Evolutionary conservation across 1,140 invertebrate genomes (phyloP).

Genomic region (Anoplolepis gracilipes): DNA sequence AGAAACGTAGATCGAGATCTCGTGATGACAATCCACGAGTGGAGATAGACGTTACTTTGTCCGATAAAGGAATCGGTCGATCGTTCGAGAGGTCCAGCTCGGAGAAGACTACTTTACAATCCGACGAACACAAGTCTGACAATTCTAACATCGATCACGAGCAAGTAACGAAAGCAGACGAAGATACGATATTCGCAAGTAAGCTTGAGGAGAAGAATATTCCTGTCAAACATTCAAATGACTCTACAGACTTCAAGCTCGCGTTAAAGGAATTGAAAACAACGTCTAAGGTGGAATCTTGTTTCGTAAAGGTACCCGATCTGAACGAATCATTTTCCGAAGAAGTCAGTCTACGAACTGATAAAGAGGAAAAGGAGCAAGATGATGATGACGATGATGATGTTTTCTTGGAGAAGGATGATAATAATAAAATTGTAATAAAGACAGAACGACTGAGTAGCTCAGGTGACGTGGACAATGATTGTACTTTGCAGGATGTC

Average conservation of each 20-base stretch:
- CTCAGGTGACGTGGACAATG: constrained; percentile 17
- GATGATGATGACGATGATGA: constrained; percentile 3
- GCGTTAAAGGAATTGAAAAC: constrained; percentile 19
- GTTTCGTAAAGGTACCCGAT: background rate
- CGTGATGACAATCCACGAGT: constrained; percentile 23
- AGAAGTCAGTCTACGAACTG: background rate
- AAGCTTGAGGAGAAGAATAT: background rate
- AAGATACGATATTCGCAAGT: background rate
- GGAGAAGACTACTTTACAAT: background rate
- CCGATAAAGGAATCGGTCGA: background rate
- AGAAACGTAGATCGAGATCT: constrained; percentile 32
- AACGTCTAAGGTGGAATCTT: background rate
- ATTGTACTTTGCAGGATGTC: constrained; percentile 3
- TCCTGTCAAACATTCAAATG: background rate
- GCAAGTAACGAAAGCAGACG: background rate
- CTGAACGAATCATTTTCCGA: background rate
- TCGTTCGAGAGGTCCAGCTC: background rate
- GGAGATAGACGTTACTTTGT: background rate
- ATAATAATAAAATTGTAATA: background rate
- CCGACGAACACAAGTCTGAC: background rate
- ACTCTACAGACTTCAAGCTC: constrained; percentile 6
- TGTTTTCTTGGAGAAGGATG: background rate
- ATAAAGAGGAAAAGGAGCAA: constrained; percentile 3
- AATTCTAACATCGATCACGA: background rate
- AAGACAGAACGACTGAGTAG: constrained; percentile 42